Evolutionary conservation across 2,888 invertebrate species (phyloP), one percentile per base, ranked within the genome.

Genomic region (Rhagophthalmus giganteus): DNA sequence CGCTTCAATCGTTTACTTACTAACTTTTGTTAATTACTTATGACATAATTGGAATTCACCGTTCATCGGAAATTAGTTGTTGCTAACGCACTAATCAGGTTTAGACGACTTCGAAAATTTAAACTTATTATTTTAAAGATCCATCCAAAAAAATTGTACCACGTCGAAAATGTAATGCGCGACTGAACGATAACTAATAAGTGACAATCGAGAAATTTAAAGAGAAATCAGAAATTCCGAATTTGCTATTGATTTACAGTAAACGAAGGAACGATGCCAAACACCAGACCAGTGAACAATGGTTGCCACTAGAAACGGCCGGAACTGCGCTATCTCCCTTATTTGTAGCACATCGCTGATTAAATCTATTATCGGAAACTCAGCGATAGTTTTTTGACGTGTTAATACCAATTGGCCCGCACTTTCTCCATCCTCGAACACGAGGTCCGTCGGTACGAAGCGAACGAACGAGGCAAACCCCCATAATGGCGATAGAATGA

Each of bases 221-320:
- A n/a, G n/a, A n/a, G 8, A n/a, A 27, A 27, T 9, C 10, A 34
- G 10, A 40, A 35, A 33, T 41, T 35, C 13, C 15, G 33, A 41
- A 48, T 35, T 42, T 42, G 8, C 30, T 50, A 50, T 50, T 42
- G 50, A 50, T 50, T 50, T 50, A 37, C 41, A 50, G 30, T 44
- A 38, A 49, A 33, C 28, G 31, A 41, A 50, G 34, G 41, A 38
- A 38, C 15, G 25, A 46, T 39, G 31, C 38, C 31, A 33, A 46
- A 31, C 46, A n/a, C n/a, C n/a, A n/a, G n/a, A 38, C 32, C 25
- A 46, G 32, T 46, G 37, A 32, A 46, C 46, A 40, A 49, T 49
- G 40, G 48, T 41, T 49, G 40, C 48, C 14, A 41, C 30, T 45
- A 9, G 45, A 51, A 51, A 45, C 45, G 45, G 45, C 31, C 40